These are phyloP conservation scores for Caprella mutica DNA, from an alignment of 2,888 invertebrate genomes.

Conservation along the genomic window DNA sequence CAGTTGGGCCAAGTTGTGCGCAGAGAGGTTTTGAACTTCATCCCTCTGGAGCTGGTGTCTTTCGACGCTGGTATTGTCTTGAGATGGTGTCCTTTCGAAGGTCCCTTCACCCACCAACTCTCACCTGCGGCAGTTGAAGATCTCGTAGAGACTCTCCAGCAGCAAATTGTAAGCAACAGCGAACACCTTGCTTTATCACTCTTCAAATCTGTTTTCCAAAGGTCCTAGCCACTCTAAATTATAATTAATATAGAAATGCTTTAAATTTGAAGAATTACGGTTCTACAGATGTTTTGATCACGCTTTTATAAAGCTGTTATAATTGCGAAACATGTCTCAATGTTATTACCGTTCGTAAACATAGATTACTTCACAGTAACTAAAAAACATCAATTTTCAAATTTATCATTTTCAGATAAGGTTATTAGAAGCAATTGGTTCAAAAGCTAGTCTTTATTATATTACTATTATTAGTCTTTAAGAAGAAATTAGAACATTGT, in stretches of 20 bases:
- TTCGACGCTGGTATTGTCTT: slow-evolving; percentile 31
- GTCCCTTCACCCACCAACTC: slow-evolving; percentile 27
- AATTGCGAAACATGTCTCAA: no score
- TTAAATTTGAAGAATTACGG: background rate
- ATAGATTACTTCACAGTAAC: no score
- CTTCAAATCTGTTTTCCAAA: background rate
- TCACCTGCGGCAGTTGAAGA: slow-evolving; percentile 24
- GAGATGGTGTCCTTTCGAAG: slow-evolving; percentile 32
- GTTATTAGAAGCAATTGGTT: no score
- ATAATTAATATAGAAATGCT: background rate
- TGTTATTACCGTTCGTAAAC: no score
- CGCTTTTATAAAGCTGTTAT: no score
- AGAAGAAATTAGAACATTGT: no score
- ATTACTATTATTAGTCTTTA: no score
- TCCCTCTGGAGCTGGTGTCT: slow-evolving; percentile 31
- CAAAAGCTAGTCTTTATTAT: no score
- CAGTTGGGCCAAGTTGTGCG: slow-evolving; percentile 34
- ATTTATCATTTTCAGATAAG: no score
- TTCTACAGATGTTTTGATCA: no score
- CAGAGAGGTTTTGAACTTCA: slow-evolving; percentile 27
- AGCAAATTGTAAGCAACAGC: slow-evolving; percentile 31
- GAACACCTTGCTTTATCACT: no score
- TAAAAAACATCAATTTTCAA: no score
- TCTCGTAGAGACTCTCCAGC: slow-evolving; percentile 27
- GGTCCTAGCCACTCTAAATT: background rate